A percentile compares a stretch with the other conserved stretches of the same genome.
These are phyloP conservation scores for Pteropus rufus DNA, from an alignment of 2,797 vertebrate genomes.

Conservation along the genomic window DNA sequence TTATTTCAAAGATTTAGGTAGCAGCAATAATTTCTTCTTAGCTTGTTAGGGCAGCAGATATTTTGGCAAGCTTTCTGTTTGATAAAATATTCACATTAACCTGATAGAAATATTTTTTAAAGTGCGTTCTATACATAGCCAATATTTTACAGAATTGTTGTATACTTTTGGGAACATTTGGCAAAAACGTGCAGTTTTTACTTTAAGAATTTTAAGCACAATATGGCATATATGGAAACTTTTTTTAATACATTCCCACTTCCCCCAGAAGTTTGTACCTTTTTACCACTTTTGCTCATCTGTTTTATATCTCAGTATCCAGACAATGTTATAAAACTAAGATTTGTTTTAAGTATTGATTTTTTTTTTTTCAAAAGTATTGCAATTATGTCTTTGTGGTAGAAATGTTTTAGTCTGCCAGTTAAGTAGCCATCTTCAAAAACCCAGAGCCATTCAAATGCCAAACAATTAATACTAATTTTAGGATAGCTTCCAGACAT, in stretches of 20 bases:
- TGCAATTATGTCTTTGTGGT: conserved; percentile 21
- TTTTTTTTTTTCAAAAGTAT: not conserved
- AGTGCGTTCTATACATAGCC: not conserved
- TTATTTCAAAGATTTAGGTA: conserved; percentile 6
- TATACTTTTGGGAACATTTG: conserved; percentile 19
- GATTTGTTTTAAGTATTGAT: not conserved
- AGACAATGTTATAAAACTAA: conserved; percentile 7
- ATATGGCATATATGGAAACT: not conserved
- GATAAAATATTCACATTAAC: not conserved
- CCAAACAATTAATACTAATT: conserved; percentile 3
- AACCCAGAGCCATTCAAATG: not conserved
- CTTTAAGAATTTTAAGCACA: not conserved
- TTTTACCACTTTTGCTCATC: not conserved
- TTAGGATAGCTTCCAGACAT: not conserved
- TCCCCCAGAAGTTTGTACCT: not conserved
- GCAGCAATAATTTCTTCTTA: conserved; percentile 2
- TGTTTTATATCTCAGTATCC: not conserved
- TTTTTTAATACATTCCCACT: not conserved
- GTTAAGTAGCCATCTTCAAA: conserved; percentile 20
- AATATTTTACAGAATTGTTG: not conserved
- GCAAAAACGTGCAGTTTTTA: conserved; percentile 6
- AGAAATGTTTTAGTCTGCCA: not conserved
- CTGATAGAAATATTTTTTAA: not conserved
- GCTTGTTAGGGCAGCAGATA: not conserved
- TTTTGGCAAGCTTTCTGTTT: conserved; percentile 28